These are phyloP conservation scores for Lemur catta DNA, from an alignment of 2,797 vertebrate genomes.

Conservation along the genomic window DNA sequence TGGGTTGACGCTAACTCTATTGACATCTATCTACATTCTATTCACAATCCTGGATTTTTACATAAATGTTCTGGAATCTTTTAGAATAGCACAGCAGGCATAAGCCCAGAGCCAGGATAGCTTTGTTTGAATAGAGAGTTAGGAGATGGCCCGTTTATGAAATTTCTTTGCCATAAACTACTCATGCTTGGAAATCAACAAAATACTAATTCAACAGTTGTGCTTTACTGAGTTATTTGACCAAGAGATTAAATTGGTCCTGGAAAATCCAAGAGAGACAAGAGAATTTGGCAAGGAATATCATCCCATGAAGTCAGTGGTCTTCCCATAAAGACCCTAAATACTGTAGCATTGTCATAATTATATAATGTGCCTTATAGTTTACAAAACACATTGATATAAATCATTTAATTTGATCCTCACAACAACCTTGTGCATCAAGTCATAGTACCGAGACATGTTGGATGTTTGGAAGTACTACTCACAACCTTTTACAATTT, in stretches of 20 bases:
- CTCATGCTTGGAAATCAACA: slow-evolving; percentile 36
- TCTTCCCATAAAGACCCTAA: background rate
- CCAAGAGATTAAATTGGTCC: slow-evolving; percentile 19
- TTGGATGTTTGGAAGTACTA: background rate
- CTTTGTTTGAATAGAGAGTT: slow-evolving; percentile 30
- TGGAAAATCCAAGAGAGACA: slow-evolving; percentile 17
- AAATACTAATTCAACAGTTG: slow-evolving; percentile 31
- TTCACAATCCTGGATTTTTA: slow-evolving; percentile 37
- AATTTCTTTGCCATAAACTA: slow-evolving; percentile 42
- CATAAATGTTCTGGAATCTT: slow-evolving; percentile 41
- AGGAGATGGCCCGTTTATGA: background rate
- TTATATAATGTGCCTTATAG: background rate
- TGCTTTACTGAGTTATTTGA: background rate
- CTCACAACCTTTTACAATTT: background rate
- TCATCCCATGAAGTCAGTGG: background rate
- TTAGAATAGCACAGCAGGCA: slow-evolving; percentile 22
- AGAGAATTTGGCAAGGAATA: background rate
- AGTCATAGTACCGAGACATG: background rate
- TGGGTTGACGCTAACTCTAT: background rate
- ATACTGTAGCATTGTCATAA: background rate
- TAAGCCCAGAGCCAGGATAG: background rate
- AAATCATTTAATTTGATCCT: background rate
- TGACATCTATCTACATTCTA: slow-evolving; percentile 39
- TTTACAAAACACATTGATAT: background rate
- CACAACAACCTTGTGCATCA: background rate